Evolutionary conservation across 2,888 invertebrate genomes (phyloP), one percentile per base, ranked within the genome.

Genomic region (Standfussiana lucernea): DNA sequence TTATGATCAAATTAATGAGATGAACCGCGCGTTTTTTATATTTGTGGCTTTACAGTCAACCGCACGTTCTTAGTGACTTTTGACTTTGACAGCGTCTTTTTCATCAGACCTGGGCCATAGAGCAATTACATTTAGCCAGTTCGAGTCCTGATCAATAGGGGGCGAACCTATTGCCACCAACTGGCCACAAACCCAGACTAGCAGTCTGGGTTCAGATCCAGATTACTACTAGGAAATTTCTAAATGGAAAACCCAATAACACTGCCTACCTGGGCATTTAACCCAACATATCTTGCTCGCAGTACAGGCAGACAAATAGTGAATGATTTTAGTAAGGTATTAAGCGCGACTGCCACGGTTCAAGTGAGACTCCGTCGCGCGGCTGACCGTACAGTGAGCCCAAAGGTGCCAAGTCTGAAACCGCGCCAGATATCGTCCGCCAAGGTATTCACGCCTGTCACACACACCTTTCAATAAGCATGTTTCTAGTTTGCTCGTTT

Each of bases 331-430:
- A 11, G 11, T 15, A 45, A 21, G 21, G 47, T 18, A 8, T 3
- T 1, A 37, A 45, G 10, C 21, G 24, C 18, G 35, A 15, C 32
- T 42, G 74, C 11, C 35, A 18, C 11, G 45, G 62, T 73, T 72
- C 72, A 64, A 80, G 32, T 40, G 75, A 47, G 13, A 75, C 45
- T 24, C 6, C 7, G 56, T 2, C 28, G 35, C 35, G 56, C 18
- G 53, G 75, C 28, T 35, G 82, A 82, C 47, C 40, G 62, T 69
- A 84, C 83, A 72, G 66, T 61, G 73, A 73, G 74, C 80, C 78
- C 72, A 80, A 81, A 87, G 87, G 81, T 86, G 90, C 92, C 94
- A 94, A 93, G 91, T 93, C 93, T 94, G 93, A 93, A 94, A 93
- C 86, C 88, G 91, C 90, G 86, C 90, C 89, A 89, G 88, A 86